Percentiles rank a stretch among this genome's conserved stretches.
These are phyloP conservation scores for Anguilla obscura DNA, from an alignment of 2,797 vertebrate genomes.

Conservation along the genomic window DNA sequence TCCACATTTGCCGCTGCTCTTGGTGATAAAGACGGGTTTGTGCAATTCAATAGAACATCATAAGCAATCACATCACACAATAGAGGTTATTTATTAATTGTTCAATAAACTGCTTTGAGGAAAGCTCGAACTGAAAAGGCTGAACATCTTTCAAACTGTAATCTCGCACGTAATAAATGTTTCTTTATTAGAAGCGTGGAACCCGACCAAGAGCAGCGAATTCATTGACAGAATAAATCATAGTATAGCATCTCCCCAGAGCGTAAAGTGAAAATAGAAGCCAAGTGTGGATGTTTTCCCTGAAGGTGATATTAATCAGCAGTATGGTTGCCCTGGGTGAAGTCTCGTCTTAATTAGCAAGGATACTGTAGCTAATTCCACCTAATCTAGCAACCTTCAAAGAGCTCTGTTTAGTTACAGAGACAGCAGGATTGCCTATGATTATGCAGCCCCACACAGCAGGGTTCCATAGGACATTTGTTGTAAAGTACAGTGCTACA, in stretches of 20 bases:
- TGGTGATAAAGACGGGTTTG: neutral
- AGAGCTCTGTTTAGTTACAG: neutral
- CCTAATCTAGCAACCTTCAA: neutral
- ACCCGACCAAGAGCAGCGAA: neutral
- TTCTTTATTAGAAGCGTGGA: neutral
- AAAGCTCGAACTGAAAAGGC: neutral
- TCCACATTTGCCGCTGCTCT: slow-evolving; percentile 12
- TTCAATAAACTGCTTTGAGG: neutral
- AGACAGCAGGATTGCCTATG: neutral
- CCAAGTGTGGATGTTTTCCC: neutral
- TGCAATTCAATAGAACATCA: neutral
- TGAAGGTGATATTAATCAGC: neutral
- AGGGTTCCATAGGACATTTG: neutral
- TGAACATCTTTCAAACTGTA: neutral
- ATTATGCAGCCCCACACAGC: neutral
- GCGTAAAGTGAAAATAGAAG: neutral
- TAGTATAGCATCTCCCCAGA: neutral
- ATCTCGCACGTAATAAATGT: neutral
- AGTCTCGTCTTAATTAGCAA: neutral
- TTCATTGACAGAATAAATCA: neutral
- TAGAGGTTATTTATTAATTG: neutral
- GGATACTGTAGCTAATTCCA: neutral
- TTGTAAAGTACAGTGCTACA: neutral
- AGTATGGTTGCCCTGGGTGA: neutral
- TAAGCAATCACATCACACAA: neutral